phyloP scores from a whole-genome alignment of 2,797 vertebrate genomes.

The Morelia viridis region DNA sequence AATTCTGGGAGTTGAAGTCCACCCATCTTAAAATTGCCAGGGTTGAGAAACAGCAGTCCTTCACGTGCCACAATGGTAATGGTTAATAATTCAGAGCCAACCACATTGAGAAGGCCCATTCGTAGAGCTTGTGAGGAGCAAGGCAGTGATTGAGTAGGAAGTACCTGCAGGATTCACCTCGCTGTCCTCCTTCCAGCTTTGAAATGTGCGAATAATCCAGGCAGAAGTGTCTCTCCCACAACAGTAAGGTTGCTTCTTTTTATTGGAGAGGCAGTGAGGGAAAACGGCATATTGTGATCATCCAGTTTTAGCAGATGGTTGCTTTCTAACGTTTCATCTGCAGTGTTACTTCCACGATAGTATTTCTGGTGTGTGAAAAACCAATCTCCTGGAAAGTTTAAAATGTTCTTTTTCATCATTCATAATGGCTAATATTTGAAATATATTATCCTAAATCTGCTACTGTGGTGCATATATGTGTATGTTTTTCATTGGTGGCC shows the following conservation, averaged over 20 bases:
- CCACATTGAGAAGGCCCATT: background rate
- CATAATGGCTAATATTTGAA: background rate
- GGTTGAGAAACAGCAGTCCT: background rate
- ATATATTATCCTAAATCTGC: background rate
- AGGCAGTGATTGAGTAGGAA: background rate
- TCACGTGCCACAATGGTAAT: background rate
- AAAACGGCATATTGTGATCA: background rate
- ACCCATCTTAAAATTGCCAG: too few relatives aligned
- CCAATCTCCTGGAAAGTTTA: background rate
- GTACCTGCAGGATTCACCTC: background rate
- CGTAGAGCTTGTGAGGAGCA: background rate
- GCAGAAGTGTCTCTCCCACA: background rate
- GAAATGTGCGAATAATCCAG: background rate
- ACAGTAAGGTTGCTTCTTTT: background rate
- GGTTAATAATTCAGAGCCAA: background rate
- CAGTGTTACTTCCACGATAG: background rate
- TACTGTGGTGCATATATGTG: background rate
- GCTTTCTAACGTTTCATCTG: background rate
- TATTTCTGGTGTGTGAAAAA: conserved; percentile 2
- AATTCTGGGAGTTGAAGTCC: too few relatives aligned
- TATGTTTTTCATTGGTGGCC: background rate
- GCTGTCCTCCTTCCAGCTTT: background rate
- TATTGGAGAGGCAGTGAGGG: background rate
- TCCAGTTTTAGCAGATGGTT: background rate
- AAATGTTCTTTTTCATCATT: background rate